These are phyloP conservation scores for Cordilura impudica DNA, from an alignment of 2,888 invertebrate genomes.

Conservation along the genomic window DNA sequence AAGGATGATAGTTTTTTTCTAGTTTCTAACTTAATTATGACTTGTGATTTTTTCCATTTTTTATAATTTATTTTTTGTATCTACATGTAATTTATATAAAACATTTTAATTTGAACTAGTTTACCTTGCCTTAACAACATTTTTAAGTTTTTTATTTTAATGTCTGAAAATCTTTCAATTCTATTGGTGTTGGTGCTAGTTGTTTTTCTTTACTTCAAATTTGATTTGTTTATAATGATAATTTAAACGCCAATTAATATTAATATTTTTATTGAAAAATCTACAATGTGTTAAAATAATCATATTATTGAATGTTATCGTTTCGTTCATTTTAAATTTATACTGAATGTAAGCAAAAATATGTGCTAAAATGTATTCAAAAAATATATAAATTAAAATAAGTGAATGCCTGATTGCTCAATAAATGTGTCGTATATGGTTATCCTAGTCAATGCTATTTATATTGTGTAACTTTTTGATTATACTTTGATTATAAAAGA, in stretches of 20 bases:
- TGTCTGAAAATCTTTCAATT: background rate
- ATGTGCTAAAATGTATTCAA: no score
- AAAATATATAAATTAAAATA: slow-evolving; percentile 25
- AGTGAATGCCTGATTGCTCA: slow-evolving; percentile 35
- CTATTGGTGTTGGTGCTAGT: background rate
- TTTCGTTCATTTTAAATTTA: slow-evolving; percentile 17
- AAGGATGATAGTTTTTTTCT: slow-evolving; percentile 15
- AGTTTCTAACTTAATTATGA: slow-evolving; percentile 7
- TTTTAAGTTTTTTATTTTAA: background rate
- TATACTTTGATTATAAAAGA: slow-evolving; percentile 17
- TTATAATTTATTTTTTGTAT: background rate
- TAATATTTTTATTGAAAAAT: background rate
- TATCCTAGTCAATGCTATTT: background rate
- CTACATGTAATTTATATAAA: no score
- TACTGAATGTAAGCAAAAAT: background rate
- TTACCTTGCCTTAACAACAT: background rate
- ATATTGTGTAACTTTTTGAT: slow-evolving; percentile 21
- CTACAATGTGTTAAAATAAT: slow-evolving; percentile 3
- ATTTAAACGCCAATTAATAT: background rate
- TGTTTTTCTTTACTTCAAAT: background rate
- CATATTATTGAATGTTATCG: slow-evolving; percentile 26
- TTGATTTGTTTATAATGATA: background rate
- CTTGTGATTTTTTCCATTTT: background rate
- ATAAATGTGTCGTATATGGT: slow-evolving; percentile 4
- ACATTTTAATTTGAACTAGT: background rate